Evolutionary conservation across 2,113 vertebrate genomes (phyloP).

Genomic region (Anser brachyrhynchus): DNA sequence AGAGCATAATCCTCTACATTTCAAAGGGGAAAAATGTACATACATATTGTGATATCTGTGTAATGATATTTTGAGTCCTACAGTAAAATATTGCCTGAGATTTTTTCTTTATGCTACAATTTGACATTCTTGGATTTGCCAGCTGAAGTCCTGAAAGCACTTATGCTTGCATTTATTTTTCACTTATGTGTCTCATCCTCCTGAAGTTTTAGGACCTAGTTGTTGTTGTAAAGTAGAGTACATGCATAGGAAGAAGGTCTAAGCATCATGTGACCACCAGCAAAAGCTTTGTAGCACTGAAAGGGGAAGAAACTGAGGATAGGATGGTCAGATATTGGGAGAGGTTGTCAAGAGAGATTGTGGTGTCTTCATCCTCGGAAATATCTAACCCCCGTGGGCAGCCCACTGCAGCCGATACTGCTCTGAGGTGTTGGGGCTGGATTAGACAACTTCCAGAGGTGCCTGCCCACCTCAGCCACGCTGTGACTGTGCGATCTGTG

Average conservation of each 20-base stretch:
- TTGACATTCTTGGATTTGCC: background rate
- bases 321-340: background rate
- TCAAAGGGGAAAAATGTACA: background rate
- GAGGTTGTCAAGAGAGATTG: background rate
- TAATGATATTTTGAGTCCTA: background rate
- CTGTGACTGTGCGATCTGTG: accelerated
- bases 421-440: background rate
- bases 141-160: background rate
- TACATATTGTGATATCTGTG: background rate
- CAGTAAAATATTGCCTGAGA: background rate
- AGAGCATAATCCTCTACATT: background rate
- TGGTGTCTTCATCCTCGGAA: background rate
- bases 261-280: background rate
- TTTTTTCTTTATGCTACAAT: background rate
- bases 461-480: background rate
- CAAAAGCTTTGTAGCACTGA: background rate
- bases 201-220: background rate
- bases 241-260: background rate
- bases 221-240: background rate
- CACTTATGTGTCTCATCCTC: background rate
- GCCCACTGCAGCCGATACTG: background rate
- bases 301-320: background rate
- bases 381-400: background rate
- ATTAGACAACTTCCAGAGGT: background rate
- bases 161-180: background rate